phyloP scores from a whole-genome alignment of 2,797 vertebrate species.

The Varecia variegata region DNA sequence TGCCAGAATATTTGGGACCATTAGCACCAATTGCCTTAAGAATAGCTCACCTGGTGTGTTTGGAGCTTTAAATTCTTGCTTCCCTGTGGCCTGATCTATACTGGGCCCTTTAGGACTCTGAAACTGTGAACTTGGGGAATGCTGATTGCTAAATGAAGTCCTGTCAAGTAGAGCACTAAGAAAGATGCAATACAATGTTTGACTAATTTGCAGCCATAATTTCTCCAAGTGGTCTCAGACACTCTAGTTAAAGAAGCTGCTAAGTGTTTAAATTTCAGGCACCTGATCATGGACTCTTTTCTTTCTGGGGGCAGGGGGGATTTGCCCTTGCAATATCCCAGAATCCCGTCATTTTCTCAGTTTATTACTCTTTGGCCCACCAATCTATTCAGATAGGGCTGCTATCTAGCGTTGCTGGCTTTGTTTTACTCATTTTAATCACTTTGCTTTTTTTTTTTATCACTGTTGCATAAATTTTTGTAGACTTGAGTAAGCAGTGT shows the following conservation, averaged over 20 bases:
- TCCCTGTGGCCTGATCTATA: background rate
- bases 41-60: background rate
- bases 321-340: background rate
- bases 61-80: background rate
- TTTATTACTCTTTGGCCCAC: background rate
- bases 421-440: background rate
- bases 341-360: background rate
- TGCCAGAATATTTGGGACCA: background rate
- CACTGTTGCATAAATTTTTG: background rate
- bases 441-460: background rate
- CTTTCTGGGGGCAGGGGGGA: background rate
- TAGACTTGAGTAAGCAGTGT: background rate
- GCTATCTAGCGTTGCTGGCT: background rate
- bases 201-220: background rate
- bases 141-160: background rate
- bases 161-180: background rate
- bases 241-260: background rate
- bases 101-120: background rate
- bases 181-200: background rate
- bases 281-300: background rate
- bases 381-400: background rate
- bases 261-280: constrained; percentile 1
- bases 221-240: background rate
- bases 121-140: background rate
- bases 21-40: background rate